phyloP scores from a whole-genome alignment of 2,888 invertebrate genomes.

The Macaria notata region DNA sequence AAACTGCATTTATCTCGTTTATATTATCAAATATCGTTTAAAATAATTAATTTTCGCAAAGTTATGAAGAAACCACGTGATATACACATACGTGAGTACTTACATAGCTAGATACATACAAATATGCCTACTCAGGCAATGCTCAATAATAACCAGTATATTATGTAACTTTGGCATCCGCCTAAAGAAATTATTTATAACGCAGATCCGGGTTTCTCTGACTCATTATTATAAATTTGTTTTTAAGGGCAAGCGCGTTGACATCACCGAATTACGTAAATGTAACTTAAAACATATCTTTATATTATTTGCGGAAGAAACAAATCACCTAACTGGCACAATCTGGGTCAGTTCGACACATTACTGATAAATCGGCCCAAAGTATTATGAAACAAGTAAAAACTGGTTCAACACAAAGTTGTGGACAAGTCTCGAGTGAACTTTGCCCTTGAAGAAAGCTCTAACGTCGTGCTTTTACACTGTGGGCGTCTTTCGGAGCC shows the following conservation, averaged over 20 bases:
- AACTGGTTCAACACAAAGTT: too few species aligned
- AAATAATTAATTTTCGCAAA: conserved; percentile 7
- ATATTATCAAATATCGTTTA: conserved; percentile 21
- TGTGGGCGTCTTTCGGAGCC: conserved; percentile 12
- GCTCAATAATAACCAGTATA: conserved; percentile 42
- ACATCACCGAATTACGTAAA: conserved; percentile 21
- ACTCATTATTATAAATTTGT: conserved; percentile 37
- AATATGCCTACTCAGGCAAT: conserved; percentile 33
- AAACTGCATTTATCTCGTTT: conserved; percentile 14
- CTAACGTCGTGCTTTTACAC: conserved; percentile 13
- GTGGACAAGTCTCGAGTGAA: background rate
- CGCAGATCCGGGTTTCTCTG: conserved; percentile 60
- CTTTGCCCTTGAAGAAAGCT: conserved; percentile 27
- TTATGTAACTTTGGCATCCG: conserved; percentile 54
- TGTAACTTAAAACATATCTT: background rate
- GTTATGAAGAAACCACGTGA: conserved; percentile 18
- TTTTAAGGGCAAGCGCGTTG: conserved; percentile 26
- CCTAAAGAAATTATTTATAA: conserved; percentile 54
- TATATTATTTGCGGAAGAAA: conserved; percentile 1
- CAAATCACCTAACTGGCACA: conserved; percentile 2
- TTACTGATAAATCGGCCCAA: background rate
- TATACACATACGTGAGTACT: conserved; percentile 17
- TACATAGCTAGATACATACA: conserved; percentile 18
- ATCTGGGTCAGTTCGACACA: background rate
- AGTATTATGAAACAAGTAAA: too few species aligned